Base-by-base conservation (phyloP, 1,140 invertebrate genomes). In the Dryas iulia region DNA sequence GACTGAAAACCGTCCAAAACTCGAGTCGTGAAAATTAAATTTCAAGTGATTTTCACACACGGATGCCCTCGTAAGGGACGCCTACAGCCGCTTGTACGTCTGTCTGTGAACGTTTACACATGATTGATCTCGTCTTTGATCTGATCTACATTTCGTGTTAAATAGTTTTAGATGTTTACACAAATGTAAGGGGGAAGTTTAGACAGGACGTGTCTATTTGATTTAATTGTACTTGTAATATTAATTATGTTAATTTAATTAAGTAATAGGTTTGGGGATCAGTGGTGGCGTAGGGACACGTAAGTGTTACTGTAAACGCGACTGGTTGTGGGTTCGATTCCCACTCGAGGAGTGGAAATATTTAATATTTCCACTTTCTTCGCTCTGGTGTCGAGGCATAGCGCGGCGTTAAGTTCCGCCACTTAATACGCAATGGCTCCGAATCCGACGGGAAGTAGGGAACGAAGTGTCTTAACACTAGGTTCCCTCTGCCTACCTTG, bases 51-150 rank as follows among this genome's bases (percentile, higher is more conserved):
- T 61, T 53, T 61, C 39, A 52, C 59, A 28, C 25, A 28, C 39
- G 39, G 25, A n/a, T 61, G 52, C 35, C 21, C 28, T 10, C 25
- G 39, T 61, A 30, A 61, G 14, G 35, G 39, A 28, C 23, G 39
- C 39, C 18, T 25, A 53, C 59, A 18, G 52, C 59, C 14, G 14
- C 25, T 25, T 39, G 28, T 30, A 61, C 59, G 18, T 61, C 25
- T 23, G 7, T 28, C 24, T 28, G 39, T 52, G 28, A 62, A 62
- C n/a, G 10, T 53, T 53, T 30, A 62, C 14, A 30, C 14, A 62
- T 62, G 59, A 52, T 53, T 53, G 35, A 62, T 30, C 24, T 21
- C 7, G 39, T 53, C 25, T 62, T 62, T 62, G 39, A 62, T 61
- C 39, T 35, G 31, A 59, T 35, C 58, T 5, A 53, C 1, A 53